Base-by-base conservation (phyloP, 2,888 invertebrate genomes). In the Yponomeuta evonymella region DNA sequence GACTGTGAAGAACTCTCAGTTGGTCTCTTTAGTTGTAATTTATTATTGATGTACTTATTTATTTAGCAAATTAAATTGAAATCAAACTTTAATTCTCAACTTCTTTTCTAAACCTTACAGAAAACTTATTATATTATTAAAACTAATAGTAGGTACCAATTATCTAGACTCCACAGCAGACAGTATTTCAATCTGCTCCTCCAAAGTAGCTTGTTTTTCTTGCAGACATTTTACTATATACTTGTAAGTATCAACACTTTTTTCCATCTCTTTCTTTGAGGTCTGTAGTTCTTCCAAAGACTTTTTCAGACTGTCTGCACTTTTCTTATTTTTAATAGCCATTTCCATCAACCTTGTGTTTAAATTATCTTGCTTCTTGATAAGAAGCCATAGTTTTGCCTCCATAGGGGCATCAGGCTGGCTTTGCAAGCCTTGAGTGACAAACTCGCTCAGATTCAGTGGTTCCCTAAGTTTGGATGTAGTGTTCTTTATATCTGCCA, bases 181-280 rank as follows among this genome's bases (percentile, higher is more conserved):
- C 71, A 91, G 76, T 72, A 91, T 90, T 79, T 91, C 90, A 74
- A 91, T 86, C 78, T 91, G 90, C 76, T 91, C 91, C 73, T 91
- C 91, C 71, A 89, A 80, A 48, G 90, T 88, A 8, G 89, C 85
- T 75, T 89, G 87, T 77, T 90, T 91, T 73, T 91, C 91, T 76
- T 91, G 90, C 51, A 91, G 80, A 75, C 88, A 87, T 77, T 90
- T 91, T 0, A 88, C 84, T 74, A 90, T 82, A 75, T 90, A 91
- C 74, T 89, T 91, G 63, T 87, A 79, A 15, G 84, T 84, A 66
- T 91, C 88, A 58, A 85, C 77, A 74, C 78, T 84, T 71, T 85
- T 82, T 73, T 90, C 87, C 73, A 84, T 79, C 48, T 86, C 86
- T 72, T 79, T 84, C 69, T 81, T 85, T 6, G 80, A 75, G n/a